Evolutionary conservation across 92 coral and sea anemone species (phyloP).

Genomic region (Plumapathes pennacea): DNA sequence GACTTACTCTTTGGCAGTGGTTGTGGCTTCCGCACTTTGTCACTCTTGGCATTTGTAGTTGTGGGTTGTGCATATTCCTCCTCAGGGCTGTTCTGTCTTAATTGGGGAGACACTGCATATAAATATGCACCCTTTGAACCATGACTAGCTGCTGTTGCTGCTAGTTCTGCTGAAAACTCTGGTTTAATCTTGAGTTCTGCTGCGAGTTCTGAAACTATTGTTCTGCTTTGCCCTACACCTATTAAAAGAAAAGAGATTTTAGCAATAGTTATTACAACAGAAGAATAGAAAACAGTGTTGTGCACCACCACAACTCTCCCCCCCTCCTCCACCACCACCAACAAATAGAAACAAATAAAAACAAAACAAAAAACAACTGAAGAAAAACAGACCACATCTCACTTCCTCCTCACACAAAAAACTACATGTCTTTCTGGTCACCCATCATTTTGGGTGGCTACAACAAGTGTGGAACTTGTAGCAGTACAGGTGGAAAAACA

Average conservation of each 20-base stretch:
- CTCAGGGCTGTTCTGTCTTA: constrained; percentile 1
- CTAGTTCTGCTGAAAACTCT: constrained; percentile 28
- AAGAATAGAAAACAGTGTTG: not conserved
- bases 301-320: not conserved
- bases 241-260: not conserved
- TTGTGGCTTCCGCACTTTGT: constrained; percentile 6
- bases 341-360: too few species aligned
- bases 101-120: constrained; percentile 62
- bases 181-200: constrained; percentile 61
- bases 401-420: too few species aligned
- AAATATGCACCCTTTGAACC: constrained; percentile 41
- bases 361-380: too few species aligned
- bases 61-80: constrained; percentile 1
- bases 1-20: constrained; percentile 12
- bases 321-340: too few species aligned
- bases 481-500: too few species aligned
- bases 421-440: too few species aligned
- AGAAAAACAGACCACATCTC: too few species aligned
- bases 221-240: constrained; percentile 67
- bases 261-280: not conserved
- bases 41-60: constrained; percentile 7
- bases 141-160: constrained; percentile 38
- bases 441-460: too few species aligned
- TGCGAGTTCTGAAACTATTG: constrained; percentile 62
- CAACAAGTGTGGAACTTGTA: too few species aligned